phyloP scores from a whole-genome alignment of 2,888 invertebrate genomes.

The Aphodius granarius region DNA sequence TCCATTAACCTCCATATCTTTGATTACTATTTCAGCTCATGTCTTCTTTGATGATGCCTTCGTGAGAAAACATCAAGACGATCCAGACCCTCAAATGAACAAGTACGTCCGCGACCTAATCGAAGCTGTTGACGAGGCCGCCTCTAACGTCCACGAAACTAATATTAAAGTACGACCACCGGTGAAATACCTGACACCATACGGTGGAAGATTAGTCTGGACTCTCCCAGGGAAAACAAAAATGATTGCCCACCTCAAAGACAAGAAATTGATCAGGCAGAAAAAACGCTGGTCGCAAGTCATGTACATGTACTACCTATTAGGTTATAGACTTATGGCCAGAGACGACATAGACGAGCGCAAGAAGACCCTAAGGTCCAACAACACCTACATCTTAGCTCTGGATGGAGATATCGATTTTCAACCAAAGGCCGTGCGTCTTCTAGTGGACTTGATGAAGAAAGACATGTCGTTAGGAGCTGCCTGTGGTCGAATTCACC shows the following conservation, averaged over 20 bases:
- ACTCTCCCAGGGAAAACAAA: slow-evolving; percentile 82
- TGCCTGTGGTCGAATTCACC: slow-evolving; percentile 89
- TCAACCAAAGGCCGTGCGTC: slow-evolving; percentile 75
- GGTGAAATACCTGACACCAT: slow-evolving; percentile 77
- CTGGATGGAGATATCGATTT: slow-evolving; percentile 91
- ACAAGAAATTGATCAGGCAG: slow-evolving; percentile 83
- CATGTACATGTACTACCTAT: slow-evolving; percentile 93
- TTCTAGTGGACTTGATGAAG: slow-evolving; percentile 84
- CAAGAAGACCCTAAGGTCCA: slow-evolving; percentile 45
- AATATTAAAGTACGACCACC: slow-evolving; percentile 68
- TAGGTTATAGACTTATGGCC: slow-evolving; percentile 64
- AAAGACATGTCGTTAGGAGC: slow-evolving; percentile 78
- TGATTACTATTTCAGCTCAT: slow-evolving; percentile 59
- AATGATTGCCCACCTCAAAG: slow-evolving; percentile 85
- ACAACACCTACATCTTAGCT: slow-evolving; percentile 82
- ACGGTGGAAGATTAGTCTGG: slow-evolving; percentile 85
- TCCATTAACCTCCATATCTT: too few species aligned
- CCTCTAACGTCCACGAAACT: slow-evolving; percentile 69
- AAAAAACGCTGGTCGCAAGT: slow-evolving; percentile 94
- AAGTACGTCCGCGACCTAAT: slow-evolving; percentile 76
- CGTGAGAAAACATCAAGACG: slow-evolving; percentile 62
- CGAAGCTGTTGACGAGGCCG: slow-evolving; percentile 74
- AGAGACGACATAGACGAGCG: slow-evolving; percentile 48
- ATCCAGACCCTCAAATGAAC: slow-evolving; percentile 77
- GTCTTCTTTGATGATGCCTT: slow-evolving; percentile 89